A percentile compares a stretch with the other conserved stretches of the same genome.
phyloP scores from a whole-genome alignment of 2,888 invertebrate species.

The Trisateles emortualis region DNA sequence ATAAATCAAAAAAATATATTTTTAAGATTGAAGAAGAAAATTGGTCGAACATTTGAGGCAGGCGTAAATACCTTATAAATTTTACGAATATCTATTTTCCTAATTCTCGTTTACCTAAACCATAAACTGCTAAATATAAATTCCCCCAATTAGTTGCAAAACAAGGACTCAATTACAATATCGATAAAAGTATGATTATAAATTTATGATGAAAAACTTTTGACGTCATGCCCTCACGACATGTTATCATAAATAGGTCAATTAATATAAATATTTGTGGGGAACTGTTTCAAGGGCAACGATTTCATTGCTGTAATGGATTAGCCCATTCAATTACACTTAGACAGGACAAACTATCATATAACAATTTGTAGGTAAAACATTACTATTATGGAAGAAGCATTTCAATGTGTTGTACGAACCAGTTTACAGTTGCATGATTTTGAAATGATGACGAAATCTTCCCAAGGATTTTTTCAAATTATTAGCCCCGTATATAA shows the following conservation, averaged over 20 bases:
- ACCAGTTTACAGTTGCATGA: not conserved
- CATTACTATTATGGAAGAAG: not conserved
- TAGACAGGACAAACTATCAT: not conserved
- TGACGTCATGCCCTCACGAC: constrained; percentile 26
- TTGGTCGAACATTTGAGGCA: too few species aligned
- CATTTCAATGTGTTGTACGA: not conserved
- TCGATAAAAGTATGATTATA: not conserved
- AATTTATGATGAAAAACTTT: too few species aligned
- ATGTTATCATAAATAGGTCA: constrained; percentile 26
- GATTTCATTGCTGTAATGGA: constrained; percentile 33
- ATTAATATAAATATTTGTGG: constrained; percentile 36
- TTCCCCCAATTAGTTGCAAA: too few species aligned
- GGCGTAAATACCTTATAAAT: too few species aligned
- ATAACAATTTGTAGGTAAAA: not conserved
- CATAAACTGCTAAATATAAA: too few species aligned
- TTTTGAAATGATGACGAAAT: too few species aligned
- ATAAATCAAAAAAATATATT: too few species aligned
- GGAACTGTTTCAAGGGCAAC: constrained; percentile 32
- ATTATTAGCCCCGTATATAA: too few species aligned
- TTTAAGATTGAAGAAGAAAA: too few species aligned
- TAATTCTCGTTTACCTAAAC: too few species aligned
- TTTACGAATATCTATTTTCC: too few species aligned
- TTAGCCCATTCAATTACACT: constrained; percentile 27
- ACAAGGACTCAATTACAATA: not conserved
- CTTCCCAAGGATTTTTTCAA: too few species aligned